These are phyloP conservation scores for Butastur rufipennis DNA, from an alignment of 2,113 vertebrate species.

Conservation along the genomic window DNA sequence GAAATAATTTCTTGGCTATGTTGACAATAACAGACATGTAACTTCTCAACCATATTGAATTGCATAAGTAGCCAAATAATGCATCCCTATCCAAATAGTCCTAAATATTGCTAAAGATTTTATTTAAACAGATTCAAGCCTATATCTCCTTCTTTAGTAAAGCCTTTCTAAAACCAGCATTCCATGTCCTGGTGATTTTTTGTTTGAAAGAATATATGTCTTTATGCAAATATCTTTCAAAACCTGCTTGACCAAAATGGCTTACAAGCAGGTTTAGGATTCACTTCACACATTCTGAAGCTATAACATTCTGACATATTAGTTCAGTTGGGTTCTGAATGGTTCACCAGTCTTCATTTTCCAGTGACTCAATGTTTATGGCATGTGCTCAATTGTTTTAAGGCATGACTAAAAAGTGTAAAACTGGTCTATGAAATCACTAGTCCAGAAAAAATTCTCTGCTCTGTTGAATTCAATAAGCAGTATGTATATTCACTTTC, in stretches of 20 bases:
- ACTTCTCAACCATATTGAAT: background rate
- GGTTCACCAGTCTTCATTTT: slow-evolving; percentile 67
- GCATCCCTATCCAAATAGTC: background rate
- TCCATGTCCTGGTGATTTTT: background rate
- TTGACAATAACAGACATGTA: background rate
- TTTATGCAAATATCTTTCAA: slow-evolving; percentile 58
- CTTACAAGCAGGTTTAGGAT: slow-evolving; percentile 53
- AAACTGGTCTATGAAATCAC: slow-evolving; percentile 62
- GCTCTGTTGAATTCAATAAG: slow-evolving; percentile 61
- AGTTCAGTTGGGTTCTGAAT: slow-evolving; percentile 57
- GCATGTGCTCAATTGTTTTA: slow-evolving; percentile 74
- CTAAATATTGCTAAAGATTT: background rate
- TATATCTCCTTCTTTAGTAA: background rate
- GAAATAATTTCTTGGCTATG: background rate
- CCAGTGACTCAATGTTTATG: slow-evolving; percentile 58
- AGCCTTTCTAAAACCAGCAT: background rate
- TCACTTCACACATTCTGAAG: slow-evolving; percentile 59
- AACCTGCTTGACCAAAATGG: slow-evolving; percentile 10
- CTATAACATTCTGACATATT: slow-evolving; percentile 48
- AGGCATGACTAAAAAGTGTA: slow-evolving; percentile 70
- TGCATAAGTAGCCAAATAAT: background rate
- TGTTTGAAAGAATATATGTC: slow-evolving; percentile 13
- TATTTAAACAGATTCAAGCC: background rate
- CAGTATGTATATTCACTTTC: slow-evolving; percentile 50
- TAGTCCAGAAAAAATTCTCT: slow-evolving; percentile 67